Evolutionary conservation across 2,113 vertebrate species (phyloP).

Genomic region (Balaeniceps rex): DNA sequence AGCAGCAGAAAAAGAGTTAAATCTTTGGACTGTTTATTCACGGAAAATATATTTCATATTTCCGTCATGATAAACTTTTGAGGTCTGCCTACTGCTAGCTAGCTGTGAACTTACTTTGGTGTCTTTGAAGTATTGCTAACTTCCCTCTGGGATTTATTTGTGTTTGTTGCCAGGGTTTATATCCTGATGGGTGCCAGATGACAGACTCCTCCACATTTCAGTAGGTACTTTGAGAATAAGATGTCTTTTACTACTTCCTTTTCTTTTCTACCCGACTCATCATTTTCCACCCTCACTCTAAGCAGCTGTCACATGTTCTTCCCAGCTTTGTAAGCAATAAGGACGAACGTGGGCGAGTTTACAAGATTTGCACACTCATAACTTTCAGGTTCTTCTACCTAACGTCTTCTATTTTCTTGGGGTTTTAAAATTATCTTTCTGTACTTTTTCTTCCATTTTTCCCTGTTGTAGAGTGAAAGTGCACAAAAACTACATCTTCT

Average conservation of each 20-base stretch:
- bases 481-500: not conserved
- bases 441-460: not conserved
- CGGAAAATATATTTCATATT: not conserved
- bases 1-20: not conserved
- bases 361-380: not conserved
- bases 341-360: not conserved
- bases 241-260: slow-evolving; percentile 33
- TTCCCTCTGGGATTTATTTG: slow-evolving; percentile 36
- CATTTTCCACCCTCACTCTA: slow-evolving; percentile 8
- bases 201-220: not conserved
- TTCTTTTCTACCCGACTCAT: slow-evolving; percentile 3
- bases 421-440: not conserved
- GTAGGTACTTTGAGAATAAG: slow-evolving; percentile 42
- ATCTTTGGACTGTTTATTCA: not conserved
- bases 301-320: slow-evolving; percentile 41
- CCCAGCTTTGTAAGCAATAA: slow-evolving; percentile 14
- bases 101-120: not conserved
- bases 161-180: slow-evolving; percentile 14
- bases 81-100: not conserved
- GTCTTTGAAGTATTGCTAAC: slow-evolving; percentile 36
- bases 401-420: not conserved
- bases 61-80: not conserved
- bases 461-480: not conserved
- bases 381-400: not conserved
- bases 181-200: slow-evolving; percentile 44